Evolutionary conservation across 2,113 vertebrate genomes (phyloP).

Genomic region (Bufo bufo): DNA sequence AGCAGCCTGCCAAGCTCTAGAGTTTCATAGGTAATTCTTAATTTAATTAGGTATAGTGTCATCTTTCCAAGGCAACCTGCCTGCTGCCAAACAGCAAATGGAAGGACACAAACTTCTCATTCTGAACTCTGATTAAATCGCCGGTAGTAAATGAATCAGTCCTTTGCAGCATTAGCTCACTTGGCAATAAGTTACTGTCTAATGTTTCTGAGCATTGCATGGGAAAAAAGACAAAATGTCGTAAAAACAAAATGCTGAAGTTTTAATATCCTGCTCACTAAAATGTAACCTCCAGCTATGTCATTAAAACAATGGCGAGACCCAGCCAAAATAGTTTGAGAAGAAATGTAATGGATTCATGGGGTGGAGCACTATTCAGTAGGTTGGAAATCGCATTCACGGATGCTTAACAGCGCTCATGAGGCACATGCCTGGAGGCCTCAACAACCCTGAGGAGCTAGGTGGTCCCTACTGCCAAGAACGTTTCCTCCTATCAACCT

Average conservation of each 20-base stretch:
- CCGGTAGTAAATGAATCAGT: background rate
- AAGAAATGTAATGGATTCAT: background rate
- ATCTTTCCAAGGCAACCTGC: background rate
- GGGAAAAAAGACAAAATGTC: background rate
- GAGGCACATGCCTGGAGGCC: too few species aligned
- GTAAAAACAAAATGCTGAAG: background rate
- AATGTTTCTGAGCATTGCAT: background rate
- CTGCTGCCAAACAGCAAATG: background rate
- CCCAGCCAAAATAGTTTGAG: background rate
- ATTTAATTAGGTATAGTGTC: background rate
- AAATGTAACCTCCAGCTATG: background rate
- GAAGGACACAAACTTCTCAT: background rate
- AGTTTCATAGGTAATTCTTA: background rate
- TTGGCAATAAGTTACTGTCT: background rate
- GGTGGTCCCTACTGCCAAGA: too few species aligned
- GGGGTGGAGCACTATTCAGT: background rate
- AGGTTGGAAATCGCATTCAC: background rate
- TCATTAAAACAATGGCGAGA: background rate
- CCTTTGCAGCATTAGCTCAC: background rate
- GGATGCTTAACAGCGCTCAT: too few species aligned
- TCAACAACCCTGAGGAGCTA: too few species aligned
- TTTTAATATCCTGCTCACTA: background rate
- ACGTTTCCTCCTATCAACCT: too few species aligned
- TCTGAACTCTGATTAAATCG: background rate
- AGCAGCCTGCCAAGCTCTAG: background rate